Evolutionary conservation across 2,888 invertebrate genomes (phyloP), one percentile per base, ranked within the genome.

Genomic region (Andricus quercusramuli): DNA sequence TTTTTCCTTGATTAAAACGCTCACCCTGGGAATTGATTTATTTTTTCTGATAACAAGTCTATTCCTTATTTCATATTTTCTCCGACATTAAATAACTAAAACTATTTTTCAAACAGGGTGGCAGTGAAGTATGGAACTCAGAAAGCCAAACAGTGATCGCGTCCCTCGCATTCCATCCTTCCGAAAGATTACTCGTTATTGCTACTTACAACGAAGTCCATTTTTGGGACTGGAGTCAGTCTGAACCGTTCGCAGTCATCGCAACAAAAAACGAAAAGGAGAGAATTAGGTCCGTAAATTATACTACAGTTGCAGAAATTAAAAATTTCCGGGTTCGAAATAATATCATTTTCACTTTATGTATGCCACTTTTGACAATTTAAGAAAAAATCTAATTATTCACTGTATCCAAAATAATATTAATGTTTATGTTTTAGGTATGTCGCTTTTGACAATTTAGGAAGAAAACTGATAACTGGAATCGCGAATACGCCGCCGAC

Each of bases 151-250:
- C 96, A 22, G 96, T 96, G 29, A 97, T 98, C 87, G 96, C 97
- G 3, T 97, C 97, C 0, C 94, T 98, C 84, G 96, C 97, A 11
- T 98, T 98, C 93, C 98, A 98, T 93, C 98, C 98, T 0, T 94
- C 95, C 32, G 96, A 97, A 88, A 95, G 96, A 86, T 93, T 97
- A 82, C 93, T 98, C 77, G 97, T 97, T n/a, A 96, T 98, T 88
- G 97, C 97, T 29, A 96, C 97, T 0, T 95, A 94, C 90, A 97
- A 97, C 93, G 96, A 96, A 91, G 94, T 98, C 13, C 96, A 96
- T 91, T 97, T 98, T 92, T 98, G 98, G 98, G 97, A 98, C 90
- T 98, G 98, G 97, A 96, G 95, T 88, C 95, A 95, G 87, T 95
- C 96, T 1, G 94, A 96, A 80, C 97, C 97, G 0, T 96, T 96